Evolutionary conservation across 1,140 invertebrate genomes (phyloP).

Genomic region (Neoseiulus cucumeris): DNA sequence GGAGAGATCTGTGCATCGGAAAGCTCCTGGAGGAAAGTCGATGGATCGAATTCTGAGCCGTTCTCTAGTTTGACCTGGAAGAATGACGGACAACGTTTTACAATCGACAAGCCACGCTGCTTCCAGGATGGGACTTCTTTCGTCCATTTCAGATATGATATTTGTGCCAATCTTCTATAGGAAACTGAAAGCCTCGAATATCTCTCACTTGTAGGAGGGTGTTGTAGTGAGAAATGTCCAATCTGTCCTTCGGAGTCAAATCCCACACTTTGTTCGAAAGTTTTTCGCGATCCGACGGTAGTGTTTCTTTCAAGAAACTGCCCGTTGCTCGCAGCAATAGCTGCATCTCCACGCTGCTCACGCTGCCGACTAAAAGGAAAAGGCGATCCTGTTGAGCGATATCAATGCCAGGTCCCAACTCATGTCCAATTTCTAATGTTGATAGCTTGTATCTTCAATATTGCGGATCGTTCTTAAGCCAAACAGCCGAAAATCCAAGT

Average conservation of each 20-base stretch:
- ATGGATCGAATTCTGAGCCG: not conserved
- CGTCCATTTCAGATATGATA: too few relatives aligned
- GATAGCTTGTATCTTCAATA: too few relatives aligned
- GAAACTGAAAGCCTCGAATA: too few relatives aligned
- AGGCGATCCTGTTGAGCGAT: too few relatives aligned
- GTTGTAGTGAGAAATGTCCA: constrained; percentile 6
- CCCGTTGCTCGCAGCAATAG: not conserved
- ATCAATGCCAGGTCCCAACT: too few relatives aligned
- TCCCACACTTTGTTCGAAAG: not conserved
- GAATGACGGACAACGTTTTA: not conserved
- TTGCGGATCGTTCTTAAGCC: too few relatives aligned
- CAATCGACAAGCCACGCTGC: too few relatives aligned
- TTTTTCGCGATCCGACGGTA: not conserved
- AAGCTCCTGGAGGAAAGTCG: not conserved
- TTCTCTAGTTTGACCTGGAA: constrained; percentile 2
- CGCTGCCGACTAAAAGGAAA: too few relatives aligned
- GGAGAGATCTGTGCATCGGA: not conserved
- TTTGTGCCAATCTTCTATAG: too few relatives aligned
- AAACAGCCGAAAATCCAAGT: too few relatives aligned
- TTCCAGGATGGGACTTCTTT: too few relatives aligned
- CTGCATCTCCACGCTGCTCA: not conserved
- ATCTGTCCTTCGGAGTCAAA: not conserved
- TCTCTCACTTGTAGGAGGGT: not conserved
- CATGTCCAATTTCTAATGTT: too few relatives aligned
- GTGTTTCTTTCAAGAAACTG: not conserved